Conservation (phyloP, 2,888 invertebrate species). For the Cephus pulcher region DNA sequence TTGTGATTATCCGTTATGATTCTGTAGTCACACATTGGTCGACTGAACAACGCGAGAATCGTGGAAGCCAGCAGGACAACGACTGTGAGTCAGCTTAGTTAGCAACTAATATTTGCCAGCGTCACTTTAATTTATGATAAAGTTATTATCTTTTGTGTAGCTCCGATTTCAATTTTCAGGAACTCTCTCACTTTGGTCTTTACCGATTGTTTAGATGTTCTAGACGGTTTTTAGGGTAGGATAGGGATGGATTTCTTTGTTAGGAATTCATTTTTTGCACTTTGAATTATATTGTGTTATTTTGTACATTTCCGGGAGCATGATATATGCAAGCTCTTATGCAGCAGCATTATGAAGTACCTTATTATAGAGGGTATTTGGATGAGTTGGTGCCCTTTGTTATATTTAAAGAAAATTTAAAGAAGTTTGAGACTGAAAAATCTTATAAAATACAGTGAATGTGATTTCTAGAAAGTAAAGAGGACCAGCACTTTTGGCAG, state of each 20-base stretch:
- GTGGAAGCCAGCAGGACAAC: not conserved
- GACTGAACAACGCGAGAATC: not conserved
- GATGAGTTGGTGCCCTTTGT: not conserved
- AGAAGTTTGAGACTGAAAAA: not conserved
- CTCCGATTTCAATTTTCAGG: not conserved
- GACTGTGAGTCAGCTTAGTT: not conserved
- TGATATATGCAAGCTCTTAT: not conserved
- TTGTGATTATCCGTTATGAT: not conserved
- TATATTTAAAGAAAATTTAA: not conserved
- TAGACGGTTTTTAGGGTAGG: not conserved
- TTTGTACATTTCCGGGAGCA: not conserved
- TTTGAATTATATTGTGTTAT: not conserved
- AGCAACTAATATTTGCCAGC: not conserved
- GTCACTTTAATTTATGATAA: not conserved
- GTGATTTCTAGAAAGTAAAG: slow-evolving; percentile 48
- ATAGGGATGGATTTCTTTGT: not conserved
- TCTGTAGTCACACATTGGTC: not conserved
- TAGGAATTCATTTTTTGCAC: not conserved
- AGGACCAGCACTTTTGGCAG: slow-evolving; percentile 33
- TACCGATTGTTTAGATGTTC: not conserved
- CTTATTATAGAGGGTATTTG: not conserved
- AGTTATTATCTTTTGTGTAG: not conserved
- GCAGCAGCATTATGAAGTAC: not conserved
- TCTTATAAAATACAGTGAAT: slow-evolving; percentile 23
- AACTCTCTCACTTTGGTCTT: not conserved